Evolutionary conservation across 2,888 invertebrate genomes (phyloP).

Genomic region (Anthoptus insignis): DNA sequence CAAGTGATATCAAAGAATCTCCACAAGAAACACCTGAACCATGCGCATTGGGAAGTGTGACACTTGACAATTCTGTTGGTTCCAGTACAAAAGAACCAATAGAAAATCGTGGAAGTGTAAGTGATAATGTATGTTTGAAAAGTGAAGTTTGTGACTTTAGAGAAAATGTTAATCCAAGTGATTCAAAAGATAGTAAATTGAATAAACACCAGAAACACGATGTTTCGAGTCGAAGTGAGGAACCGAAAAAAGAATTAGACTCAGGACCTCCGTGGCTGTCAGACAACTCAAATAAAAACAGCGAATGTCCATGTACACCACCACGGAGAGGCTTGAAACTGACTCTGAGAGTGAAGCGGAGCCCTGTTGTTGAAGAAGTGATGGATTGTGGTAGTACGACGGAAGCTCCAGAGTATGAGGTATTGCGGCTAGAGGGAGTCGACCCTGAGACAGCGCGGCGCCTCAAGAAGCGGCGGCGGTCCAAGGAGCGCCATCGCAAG

Average conservation of each 20-base stretch:
- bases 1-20: slow-evolving; percentile 77
- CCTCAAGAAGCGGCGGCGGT: slow-evolving; percentile 84
- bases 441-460: slow-evolving; percentile 85
- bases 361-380: slow-evolving; percentile 94
- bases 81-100: slow-evolving; percentile 64
- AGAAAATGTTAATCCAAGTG: slow-evolving; percentile 84
- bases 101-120: slow-evolving; percentile 65
- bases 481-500: slow-evolving; percentile 80
- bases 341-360: slow-evolving; percentile 95
- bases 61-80: slow-evolving; percentile 56
- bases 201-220: slow-evolving; percentile 74
- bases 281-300: slow-evolving; percentile 79
- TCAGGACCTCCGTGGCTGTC: slow-evolving; percentile 76
- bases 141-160: slow-evolving; percentile 82
- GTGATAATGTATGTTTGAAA: slow-evolving; percentile 72
- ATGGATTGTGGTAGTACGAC: slow-evolving; percentile 91
- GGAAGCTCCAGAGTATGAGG: slow-evolving; percentile 94
- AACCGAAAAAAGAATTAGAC: slow-evolving; percentile 74
- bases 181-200: slow-evolving; percentile 73
- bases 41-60: slow-evolving; percentile 29
- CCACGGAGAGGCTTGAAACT: slow-evolving; percentile 90
- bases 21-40: slow-evolving; percentile 61
- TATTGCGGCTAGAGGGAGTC: slow-evolving; percentile 93
- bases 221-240: slow-evolving; percentile 67
- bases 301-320: slow-evolving; percentile 86